Base-by-base conservation (phyloP, 2,888 invertebrate species). In the Conchocele bisecta region DNA sequence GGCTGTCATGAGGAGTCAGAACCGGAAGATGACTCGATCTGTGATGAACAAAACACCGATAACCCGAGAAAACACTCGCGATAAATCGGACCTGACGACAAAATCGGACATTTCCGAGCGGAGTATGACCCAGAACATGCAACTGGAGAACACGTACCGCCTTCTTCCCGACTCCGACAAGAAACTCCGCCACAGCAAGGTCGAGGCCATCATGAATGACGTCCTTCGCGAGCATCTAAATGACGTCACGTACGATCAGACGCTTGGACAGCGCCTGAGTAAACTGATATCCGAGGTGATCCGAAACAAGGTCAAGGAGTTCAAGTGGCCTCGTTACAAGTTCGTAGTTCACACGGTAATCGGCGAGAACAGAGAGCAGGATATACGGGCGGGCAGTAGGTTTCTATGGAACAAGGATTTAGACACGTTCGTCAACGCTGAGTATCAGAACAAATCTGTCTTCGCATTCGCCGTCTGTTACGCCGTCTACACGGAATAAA, bases 401-500 rank as follows among this genome's bases (percentile, higher is more conserved):
- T 83, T 82, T 57, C 64, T 85, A 11, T 83, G 83, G 85, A 69
- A 78, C 33, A 71, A 79, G 7, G 73, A 77, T 7, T 77, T 73
- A 0, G 85, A 85, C 54, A 82, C 66, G 9, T 83, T 74, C 75
- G 82, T 81, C 26, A 75, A 79, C 26, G 74, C 77, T 0, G 70
- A 63, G 2, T 84, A 80, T 56, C 54, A 57, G 13, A 83, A 71
- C 48, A 76, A 73, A 33, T 75, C 76, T 15, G 24, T 84, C n/a
- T 83, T 81, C 50, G 83, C 82, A 0, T 72, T 82, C n/a, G 82
- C 78, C 11, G 74, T 82, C n/a, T 79, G 82, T 63, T 84, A 79
- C 57, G 84, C 75, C 17, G 74, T 82, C 20, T 84, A 84, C 42
- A 75, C 64, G 17, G 82, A 82, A 24, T 82, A 44, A 69, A n/a